Conservation (phyloP, 1,140 invertebrate genomes). For the Bombus pascuorum region DNA sequence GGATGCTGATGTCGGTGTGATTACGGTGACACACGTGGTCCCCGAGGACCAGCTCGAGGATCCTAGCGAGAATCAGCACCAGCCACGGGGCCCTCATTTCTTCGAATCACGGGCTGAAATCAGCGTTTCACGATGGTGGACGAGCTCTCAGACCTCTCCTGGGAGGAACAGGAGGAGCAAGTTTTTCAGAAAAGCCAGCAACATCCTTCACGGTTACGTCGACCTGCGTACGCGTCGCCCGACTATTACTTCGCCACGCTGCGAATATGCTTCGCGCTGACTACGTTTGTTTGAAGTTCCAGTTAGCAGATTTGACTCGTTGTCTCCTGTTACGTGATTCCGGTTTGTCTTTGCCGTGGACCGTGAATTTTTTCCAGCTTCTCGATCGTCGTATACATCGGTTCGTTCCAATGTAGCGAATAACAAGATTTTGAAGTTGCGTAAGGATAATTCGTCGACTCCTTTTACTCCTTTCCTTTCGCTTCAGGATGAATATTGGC, state of each 20-base stretch:
- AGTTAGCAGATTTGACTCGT: slow-evolving; percentile 51
- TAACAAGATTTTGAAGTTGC: neutral
- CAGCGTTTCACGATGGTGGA: slow-evolving; percentile 20
- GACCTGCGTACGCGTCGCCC: slow-evolving; percentile 38
- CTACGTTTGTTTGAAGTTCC: slow-evolving; percentile 53
- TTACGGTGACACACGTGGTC: slow-evolving; percentile 61
- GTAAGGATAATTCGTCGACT: neutral
- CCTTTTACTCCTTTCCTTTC: neutral
- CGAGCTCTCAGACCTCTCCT: slow-evolving; percentile 27
- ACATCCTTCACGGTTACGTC: slow-evolving; percentile 60
- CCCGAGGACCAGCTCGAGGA: slow-evolving; percentile 54
- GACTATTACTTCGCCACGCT: neutral
- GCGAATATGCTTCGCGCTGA: neutral
- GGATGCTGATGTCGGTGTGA: slow-evolving; percentile 43
- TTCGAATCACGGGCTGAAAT: slow-evolving; percentile 54
- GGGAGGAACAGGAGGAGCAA: slow-evolving; percentile 39
- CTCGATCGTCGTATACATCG: neutral
- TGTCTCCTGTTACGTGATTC: neutral
- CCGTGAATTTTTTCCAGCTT: too few species aligned
- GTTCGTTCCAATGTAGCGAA: too few species aligned
- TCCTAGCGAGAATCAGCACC: slow-evolving; percentile 58
- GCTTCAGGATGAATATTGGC: too few species aligned
- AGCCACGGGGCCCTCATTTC: slow-evolving; percentile 63
- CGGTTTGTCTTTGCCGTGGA: neutral
- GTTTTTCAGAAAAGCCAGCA: slow-evolving; percentile 34